Conservation (phyloP, 2,113 vertebrate genomes). For the Microcebus tavaratra region DNA sequence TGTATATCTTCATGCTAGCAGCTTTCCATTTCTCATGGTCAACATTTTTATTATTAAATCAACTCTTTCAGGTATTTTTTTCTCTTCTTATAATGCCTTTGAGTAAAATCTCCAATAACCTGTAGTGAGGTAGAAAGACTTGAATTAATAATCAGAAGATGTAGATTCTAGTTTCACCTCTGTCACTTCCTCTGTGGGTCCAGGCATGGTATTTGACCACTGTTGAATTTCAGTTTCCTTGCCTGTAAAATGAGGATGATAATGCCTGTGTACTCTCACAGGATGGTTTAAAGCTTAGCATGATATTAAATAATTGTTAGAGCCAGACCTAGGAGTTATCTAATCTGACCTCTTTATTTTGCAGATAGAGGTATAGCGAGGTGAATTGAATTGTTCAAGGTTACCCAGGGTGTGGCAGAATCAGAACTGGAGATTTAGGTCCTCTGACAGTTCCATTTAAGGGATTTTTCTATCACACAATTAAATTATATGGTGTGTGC, state of each 20-base stretch:
- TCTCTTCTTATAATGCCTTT: constrained; percentile 24
- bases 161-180: not conserved
- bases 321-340: not conserved
- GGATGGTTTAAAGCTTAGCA: constrained; percentile 8
- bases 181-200: not conserved
- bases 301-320: not conserved
- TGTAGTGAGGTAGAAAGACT: not conserved
- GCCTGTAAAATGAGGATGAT: not conserved
- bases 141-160: constrained; percentile 34
- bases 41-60: constrained; percentile 85
- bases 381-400: not conserved
- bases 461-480: not conserved
- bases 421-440: not conserved
- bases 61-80: constrained; percentile 93
- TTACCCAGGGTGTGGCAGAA: not conserved
- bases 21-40: constrained; percentile 91
- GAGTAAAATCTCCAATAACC: not conserved
- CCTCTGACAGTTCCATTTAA: not conserved
- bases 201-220: not conserved
- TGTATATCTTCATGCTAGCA: constrained; percentile 87
- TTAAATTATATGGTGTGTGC: not conserved
- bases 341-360: not conserved
- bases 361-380: not conserved
- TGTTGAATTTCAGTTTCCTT: constrained; percentile 13
- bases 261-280: not conserved